Base-by-base conservation (phyloP, 2,888 invertebrate genomes). In the Caenorhabditis uteleia region DNA sequence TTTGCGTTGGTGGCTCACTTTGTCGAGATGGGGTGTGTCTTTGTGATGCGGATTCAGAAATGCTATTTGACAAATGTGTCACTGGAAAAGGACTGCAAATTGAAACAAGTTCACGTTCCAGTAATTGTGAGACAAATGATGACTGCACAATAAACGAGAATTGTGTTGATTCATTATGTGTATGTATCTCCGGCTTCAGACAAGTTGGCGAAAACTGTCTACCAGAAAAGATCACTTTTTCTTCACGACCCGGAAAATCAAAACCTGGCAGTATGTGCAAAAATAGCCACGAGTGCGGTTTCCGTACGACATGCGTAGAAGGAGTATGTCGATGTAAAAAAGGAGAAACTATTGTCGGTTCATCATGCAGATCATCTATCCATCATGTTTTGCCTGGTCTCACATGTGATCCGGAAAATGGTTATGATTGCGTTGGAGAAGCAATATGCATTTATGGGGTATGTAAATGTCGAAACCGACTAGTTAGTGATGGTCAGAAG, bases 301-400 rank as follows among this genome's bases (percentile, higher is more conserved):
- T 66, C 49, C 60, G 79, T 7, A 75, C 80, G 1, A 76, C 77
- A 59, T 82, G 82, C 46, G 33, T 77, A 7, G 70, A 77, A 21
- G 78, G 77, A 23, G 78, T 82, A 14, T 82, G 82, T 55, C 65
- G 81, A 0, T 82, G 82, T 53, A 68, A 64, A 23, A 53, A 59
- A 45, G 75, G 75, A 43, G 81, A 81, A 53, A 82, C 81, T 3
- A 79, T 80, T 16, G 74, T 77, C 1, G 74, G 71, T 25, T 70
- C 66, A 4, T 67, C 71, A 2, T 80, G 80, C 18, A 62, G 79
- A 33, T 50, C 62, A 29, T 77, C 79, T 7, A 73, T 76, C 33
- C 70, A 77, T 33, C 62, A 75, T 45, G 74, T 77, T 16, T 40
- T 61, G 6, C 78, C 77, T 0, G 80, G 81, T 14, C 67, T 69